Evolutionary conservation across 2,888 invertebrate genomes (phyloP), one percentile per base, ranked within the genome.

Genomic region (Drosophila tripunctata): DNA sequence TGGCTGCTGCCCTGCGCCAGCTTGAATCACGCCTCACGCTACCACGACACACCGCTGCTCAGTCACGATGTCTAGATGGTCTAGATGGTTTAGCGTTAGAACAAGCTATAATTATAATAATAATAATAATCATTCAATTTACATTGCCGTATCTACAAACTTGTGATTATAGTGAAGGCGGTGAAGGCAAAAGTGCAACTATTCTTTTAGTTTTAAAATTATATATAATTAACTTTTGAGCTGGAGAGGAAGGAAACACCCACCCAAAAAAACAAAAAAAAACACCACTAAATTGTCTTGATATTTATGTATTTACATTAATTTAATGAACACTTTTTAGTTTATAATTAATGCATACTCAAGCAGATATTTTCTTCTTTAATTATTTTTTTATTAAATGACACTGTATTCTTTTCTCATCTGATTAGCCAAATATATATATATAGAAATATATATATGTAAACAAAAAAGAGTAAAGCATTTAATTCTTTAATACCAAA

Each of bases 1-100:
- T 96, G 96, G 96, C 90, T 96, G 43, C 91, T 96, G 79, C 96
- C 96, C 24, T 95, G 96, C 87, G 92, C 93, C 15, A 92, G 91
- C 67, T 91, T 92, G 24, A 92, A 93, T 68, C 87, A 89, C 15
- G 75, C 83, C 10, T 76, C 89, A 15, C 90, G 90, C 56, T 90
- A 90, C 66, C 88, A 90, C 63, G 91, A 91, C 60, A 91, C 90
- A 41, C 91, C 91, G 61, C 76, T 91, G 41, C 81, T 91, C 27
- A 91, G 91, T 78, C 89, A 91, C 67, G 91, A 91, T 77, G 91
- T 91, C 62, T 91, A 89, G 56, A 62, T 36, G n/a, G 44, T n/a
- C 15, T 31, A 7, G 14, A 10, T 10, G 12, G 19, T 27, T 41
- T 51, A 64, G 64, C 67, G 58, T 72, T 66, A 55, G n/a, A n/a